phyloP scores from a whole-genome alignment of 35 echinoderm and acorn worm species.

The Strongylocentrotus purpuratus region DNA sequence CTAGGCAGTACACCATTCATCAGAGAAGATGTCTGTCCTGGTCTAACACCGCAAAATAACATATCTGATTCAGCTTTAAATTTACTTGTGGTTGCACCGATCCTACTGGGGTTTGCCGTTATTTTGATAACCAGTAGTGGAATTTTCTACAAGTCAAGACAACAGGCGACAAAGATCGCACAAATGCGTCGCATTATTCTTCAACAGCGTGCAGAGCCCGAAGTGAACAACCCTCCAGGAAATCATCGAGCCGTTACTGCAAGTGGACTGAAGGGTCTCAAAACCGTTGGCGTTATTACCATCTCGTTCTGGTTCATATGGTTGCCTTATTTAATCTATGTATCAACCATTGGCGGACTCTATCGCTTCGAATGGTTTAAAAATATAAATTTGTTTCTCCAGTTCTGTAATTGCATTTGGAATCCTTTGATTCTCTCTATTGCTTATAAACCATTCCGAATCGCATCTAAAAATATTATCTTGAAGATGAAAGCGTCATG shows the following conservation, averaged over 20 bases:
- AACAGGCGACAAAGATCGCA: neutral
- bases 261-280: neutral
- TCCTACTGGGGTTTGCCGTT: neutral
- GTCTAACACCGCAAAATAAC: neutral
- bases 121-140: constrained; percentile 9
- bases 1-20: neutral
- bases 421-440: neutral
- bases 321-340: neutral
- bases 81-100: neutral
- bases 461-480: neutral
- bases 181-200: neutral
- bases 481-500: neutral
- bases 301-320: neutral
- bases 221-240: neutral
- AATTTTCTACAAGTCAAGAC: neutral
- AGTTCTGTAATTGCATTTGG: neutral
- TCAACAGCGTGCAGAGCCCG: neutral
- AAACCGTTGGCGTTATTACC: neutral
- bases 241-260: neutral
- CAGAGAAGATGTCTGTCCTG: neutral
- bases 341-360: neutral
- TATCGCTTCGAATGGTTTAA: neutral
- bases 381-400: neutral
- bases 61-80: neutral
- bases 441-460: neutral